Percentiles rank a stretch among this genome's conserved stretches.
These are phyloP conservation scores for Drosophila mettleri DNA, from an alignment of 2,888 invertebrate genomes.

Conservation along the genomic window DNA sequence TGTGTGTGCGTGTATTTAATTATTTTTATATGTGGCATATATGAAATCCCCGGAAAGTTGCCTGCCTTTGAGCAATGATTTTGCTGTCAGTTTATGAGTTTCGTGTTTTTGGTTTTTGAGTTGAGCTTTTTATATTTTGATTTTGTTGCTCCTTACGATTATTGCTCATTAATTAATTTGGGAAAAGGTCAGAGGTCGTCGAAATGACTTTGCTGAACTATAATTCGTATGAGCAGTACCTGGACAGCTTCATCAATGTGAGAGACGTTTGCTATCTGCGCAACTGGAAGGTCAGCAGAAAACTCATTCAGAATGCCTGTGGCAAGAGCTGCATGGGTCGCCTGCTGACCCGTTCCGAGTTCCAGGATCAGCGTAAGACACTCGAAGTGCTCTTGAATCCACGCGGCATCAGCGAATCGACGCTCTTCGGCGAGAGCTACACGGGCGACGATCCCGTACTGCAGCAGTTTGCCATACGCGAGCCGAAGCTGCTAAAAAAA, in stretches of 20 bases:
- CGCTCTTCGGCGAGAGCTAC: conserved; percentile 35
- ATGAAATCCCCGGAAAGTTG: conserved; percentile 16
- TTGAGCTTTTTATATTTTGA: conserved; percentile 10
- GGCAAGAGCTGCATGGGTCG: conserved; percentile 43
- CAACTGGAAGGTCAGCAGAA: conserved; percentile 32
- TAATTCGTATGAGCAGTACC: conserved; percentile 46
- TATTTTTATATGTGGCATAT: conserved; percentile 46
- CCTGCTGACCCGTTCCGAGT: conserved; percentile 46
- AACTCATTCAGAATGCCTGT: conserved; percentile 33
- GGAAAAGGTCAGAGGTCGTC: not conserved
- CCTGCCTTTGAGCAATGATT: conserved; percentile 34
- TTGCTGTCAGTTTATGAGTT: conserved; percentile 37
- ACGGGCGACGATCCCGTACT: conserved; percentile 47
- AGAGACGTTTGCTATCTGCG: conserved; percentile 48
- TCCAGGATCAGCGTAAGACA: conserved; percentile 20
- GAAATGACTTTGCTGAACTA: conserved; percentile 46
- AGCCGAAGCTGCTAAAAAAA: conserved; percentile 36
- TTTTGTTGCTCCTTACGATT: conserved; percentile 1
- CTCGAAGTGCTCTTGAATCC: conserved; percentile 18
- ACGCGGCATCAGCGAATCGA: not conserved
- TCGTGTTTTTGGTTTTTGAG: conserved; percentile 8
- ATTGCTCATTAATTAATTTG: conserved; percentile 4
- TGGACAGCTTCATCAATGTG: conserved; percentile 51
- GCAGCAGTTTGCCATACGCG: conserved; percentile 47
- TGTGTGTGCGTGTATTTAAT: conserved; percentile 50